These are phyloP conservation scores for Delichon dasypus DNA, from an alignment of 2,797 vertebrate species.

Conservation along the genomic window DNA sequence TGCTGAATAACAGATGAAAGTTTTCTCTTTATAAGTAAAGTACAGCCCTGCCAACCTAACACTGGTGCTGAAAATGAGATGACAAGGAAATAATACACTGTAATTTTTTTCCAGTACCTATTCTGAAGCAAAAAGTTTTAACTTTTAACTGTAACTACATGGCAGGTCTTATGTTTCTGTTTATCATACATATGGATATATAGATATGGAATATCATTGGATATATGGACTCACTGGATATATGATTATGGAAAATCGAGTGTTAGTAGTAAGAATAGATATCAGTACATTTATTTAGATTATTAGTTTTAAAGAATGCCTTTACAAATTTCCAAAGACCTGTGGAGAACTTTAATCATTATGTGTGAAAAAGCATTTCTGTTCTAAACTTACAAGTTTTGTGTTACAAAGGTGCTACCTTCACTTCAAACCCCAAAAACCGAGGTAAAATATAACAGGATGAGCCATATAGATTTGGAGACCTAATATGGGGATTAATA, in stretches of 20 bases:
- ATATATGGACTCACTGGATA: neutral
- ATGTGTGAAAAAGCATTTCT: neutral
- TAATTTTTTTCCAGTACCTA: neutral
- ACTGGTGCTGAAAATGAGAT: neutral
- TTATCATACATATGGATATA: neutral
- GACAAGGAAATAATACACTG: neutral
- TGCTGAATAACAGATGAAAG: neutral
- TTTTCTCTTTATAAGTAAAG: neutral
- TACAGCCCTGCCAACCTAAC: neutral
- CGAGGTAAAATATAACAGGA: neutral
- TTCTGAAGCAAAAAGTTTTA: neutral
- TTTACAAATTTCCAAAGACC: neutral
- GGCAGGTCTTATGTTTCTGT: neutral
- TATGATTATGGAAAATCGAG: neutral
- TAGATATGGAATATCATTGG: neutral
- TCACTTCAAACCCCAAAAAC: neutral
- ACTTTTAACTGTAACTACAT: neutral
- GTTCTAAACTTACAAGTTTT: neutral
- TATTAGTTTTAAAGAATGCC: neutral
- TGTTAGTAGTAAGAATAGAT: neutral
- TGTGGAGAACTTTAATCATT: neutral
- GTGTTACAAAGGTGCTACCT: neutral
- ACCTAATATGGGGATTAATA: neutral
- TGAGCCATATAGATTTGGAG: neutral
- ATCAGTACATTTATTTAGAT: neutral